Conservation (phyloP, 2,888 invertebrate genomes). For the Nymphalis c-album region DNA sequence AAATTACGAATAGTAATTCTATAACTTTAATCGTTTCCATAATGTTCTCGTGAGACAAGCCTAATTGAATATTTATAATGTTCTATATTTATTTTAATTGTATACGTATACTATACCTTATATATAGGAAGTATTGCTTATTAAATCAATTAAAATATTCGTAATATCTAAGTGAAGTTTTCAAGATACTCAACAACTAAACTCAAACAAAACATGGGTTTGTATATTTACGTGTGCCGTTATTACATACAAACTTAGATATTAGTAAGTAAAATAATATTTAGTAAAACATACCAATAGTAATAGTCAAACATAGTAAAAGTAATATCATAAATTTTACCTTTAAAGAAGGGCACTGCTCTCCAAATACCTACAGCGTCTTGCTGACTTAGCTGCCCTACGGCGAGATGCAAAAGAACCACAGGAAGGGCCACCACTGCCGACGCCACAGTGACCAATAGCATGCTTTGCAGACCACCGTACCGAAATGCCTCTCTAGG, state of each 20-base stretch:
- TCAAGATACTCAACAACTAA: no score
- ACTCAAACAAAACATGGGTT: no score
- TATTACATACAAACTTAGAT: no score
- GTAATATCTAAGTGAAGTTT: no score
- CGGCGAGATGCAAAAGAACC: conserved; percentile 82
- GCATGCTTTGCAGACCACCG: conserved; percentile 78
- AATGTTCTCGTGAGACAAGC: not conserved
- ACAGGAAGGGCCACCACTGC: conserved; percentile 79
- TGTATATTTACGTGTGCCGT: no score
- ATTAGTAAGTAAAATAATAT: not conserved
- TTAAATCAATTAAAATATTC: no score
- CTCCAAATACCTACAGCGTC: conserved; percentile 84
- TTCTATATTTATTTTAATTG: no score
- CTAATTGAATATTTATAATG: no score
- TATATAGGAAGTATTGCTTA: no score
- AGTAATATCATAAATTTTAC: conserved; percentile 52
- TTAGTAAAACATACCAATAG: not conserved
- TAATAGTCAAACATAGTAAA: not conserved
- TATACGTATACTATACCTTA: no score
- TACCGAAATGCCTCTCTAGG: conserved; percentile 77
- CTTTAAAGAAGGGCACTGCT: conserved; percentile 84
- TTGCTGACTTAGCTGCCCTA: conserved; percentile 84
- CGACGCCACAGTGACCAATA: conserved; percentile 74
- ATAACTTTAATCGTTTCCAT: no score
- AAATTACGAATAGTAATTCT: no score